A percentile compares a stretch with the other conserved stretches of the same genome.
These are phyloP conservation scores for Indicator indicator DNA, from an alignment of 2,113 vertebrate genomes.

Conservation along the genomic window DNA sequence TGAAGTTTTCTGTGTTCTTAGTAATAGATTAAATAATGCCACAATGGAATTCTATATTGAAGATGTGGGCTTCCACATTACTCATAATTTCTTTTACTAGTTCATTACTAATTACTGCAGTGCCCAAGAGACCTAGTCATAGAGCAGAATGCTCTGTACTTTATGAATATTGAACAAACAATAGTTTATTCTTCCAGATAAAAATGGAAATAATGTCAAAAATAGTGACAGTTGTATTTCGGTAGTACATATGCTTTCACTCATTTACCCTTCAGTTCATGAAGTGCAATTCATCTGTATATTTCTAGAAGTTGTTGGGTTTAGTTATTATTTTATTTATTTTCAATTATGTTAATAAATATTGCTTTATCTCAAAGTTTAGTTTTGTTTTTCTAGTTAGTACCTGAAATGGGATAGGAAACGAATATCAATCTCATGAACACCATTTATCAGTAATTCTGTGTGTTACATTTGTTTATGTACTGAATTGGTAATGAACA, in stretches of 20 bases:
- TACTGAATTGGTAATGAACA: neutral
- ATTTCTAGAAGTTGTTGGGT: neutral
- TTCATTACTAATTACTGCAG: conserved; percentile 6
- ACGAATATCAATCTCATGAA: neutral
- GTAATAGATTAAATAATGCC: neutral
- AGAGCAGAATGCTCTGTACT: neutral
- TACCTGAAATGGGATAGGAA: neutral
- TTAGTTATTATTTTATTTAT: neutral
- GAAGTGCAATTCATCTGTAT: neutral
- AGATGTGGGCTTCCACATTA: neutral
- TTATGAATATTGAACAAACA: neutral
- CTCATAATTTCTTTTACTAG: conserved; percentile 17
- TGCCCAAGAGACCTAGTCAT: neutral
- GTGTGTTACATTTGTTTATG: neutral
- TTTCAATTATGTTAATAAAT: neutral
- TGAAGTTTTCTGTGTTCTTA: conserved; percentile 20
- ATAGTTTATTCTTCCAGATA: neutral
- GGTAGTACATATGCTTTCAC: neutral
- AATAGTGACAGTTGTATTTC: neutral
- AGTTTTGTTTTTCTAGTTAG: neutral
- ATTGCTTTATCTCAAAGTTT: neutral
- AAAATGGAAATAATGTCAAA: neutral
- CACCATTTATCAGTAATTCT: neutral
- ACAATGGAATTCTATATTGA: neutral
- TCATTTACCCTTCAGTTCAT: neutral